Conservation (phyloP, 1,140 invertebrate species). For the Lycorma delicatula region DNA sequence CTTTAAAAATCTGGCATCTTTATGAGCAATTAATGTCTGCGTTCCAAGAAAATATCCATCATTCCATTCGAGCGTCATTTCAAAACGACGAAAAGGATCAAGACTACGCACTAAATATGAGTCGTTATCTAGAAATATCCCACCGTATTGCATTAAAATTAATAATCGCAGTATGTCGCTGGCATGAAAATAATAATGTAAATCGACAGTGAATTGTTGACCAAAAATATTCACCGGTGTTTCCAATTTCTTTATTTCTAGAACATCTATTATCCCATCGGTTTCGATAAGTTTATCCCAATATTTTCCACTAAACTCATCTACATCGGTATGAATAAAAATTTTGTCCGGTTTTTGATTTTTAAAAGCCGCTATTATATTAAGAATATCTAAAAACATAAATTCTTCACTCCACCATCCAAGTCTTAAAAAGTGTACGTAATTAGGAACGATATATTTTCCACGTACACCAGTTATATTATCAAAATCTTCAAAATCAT, state of each 20-base stretch:
- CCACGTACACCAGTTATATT: slow-evolving; percentile 22
- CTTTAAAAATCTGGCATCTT: slow-evolving; percentile 27
- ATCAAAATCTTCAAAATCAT: slow-evolving; percentile 24
- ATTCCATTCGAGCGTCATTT: slow-evolving; percentile 36
- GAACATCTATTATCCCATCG: too few relatives aligned
- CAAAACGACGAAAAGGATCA: slow-evolving; percentile 25
- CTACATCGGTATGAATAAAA: slow-evolving; percentile 25
- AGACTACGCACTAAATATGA: neutral
- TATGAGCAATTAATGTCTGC: slow-evolving; percentile 30
- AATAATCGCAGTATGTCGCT: neutral
- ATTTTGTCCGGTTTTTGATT: slow-evolving; percentile 28
- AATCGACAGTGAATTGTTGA: too few relatives aligned
- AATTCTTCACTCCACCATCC: neutral
- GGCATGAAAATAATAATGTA: too few relatives aligned
- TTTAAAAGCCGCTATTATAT: slow-evolving; percentile 24
- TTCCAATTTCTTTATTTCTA: too few relatives aligned
- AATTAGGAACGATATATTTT: slow-evolving; percentile 25
- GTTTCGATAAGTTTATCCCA: slow-evolving; percentile 22
- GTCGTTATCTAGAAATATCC: slow-evolving; percentile 10
- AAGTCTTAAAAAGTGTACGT: slow-evolving; percentile 20
- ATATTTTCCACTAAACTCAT: slow-evolving; percentile 22
- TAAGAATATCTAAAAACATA: slow-evolving; percentile 22
- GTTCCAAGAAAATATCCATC: slow-evolving; percentile 26
- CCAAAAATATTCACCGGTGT: too few relatives aligned
- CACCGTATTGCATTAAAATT: slow-evolving; percentile 8